phyloP scores from a whole-genome alignment of 2,888 invertebrate genomes.

The Noctuana brunneofusca region DNA sequence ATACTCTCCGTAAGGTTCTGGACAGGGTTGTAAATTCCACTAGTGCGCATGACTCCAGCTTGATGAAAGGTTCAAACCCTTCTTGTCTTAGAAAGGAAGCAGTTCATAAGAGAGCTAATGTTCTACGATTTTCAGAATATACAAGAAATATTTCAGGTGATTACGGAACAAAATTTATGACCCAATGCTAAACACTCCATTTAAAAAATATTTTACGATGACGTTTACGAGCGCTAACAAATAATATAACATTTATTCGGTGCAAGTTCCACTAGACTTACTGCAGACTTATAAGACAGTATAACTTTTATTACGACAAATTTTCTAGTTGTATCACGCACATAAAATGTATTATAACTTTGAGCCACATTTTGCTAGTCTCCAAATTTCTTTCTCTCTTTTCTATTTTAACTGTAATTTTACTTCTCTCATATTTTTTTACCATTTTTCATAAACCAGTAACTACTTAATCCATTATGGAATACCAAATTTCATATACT shows the following conservation, averaged over 20 bases:
- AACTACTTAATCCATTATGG: too few relatives aligned
- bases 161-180: slow-evolving; percentile 8
- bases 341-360: neutral
- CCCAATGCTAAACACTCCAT: slow-evolving; percentile 3
- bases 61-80: neutral
- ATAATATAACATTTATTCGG: slow-evolving; percentile 14
- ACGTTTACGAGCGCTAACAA: slow-evolving; percentile 22
- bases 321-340: neutral
- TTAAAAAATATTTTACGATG: slow-evolving; percentile 22
- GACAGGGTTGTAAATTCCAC: neutral
- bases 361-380: neutral
- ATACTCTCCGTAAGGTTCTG: neutral
- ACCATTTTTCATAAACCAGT: too few relatives aligned
- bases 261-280: slow-evolving; percentile 1
- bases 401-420: too few relatives aligned
- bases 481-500: too few relatives aligned
- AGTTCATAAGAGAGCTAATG: too few relatives aligned
- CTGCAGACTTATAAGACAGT: slow-evolving; percentile 8
- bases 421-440: too few relatives aligned
- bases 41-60: neutral
- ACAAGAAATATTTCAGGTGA: neutral
- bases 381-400: too few relatives aligned
- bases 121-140: neutral
- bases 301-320: slow-evolving; percentile 5
- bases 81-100: neutral